phyloP scores from a whole-genome alignment of 35 echinoderm and acorn worm species.

The Amphiura filiformis region DNA sequence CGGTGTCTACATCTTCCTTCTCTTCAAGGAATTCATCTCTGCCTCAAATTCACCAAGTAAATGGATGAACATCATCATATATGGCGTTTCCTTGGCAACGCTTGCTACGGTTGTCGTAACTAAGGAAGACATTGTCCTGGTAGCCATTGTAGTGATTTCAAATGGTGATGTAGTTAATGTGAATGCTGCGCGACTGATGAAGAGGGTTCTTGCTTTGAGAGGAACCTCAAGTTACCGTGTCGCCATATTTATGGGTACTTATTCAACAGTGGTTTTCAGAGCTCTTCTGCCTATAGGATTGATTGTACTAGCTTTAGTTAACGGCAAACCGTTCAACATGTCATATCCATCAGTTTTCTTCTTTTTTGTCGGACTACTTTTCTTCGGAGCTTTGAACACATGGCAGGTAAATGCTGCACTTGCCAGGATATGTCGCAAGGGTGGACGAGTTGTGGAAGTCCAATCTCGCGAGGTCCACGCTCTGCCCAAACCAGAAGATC shows the following conservation, averaged over 20 bases:
- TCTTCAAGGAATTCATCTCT: not conserved
- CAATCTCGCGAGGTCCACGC: not conserved
- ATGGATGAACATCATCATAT: constrained; percentile 32
- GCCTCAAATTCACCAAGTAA: constrained; percentile 1
- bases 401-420: constrained; percentile 19
- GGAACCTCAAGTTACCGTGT: not conserved
- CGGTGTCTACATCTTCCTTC: constrained; percentile 17
- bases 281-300: constrained; percentile 20
- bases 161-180: constrained; percentile 12
- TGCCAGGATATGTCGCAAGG: not conserved
- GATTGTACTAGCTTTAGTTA: constrained; percentile 6
- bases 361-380: constrained; percentile 28
- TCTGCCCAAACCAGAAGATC: constrained; percentile 23
- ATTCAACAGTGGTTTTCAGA: constrained; percentile 15
- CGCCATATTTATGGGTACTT: not conserved
- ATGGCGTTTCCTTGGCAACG: constrained; percentile 11
- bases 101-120: constrained; percentile 16
- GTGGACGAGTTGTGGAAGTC: not conserved
- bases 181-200: constrained; percentile 4
- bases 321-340: constrained; percentile 35
- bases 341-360: constrained; percentile 27
- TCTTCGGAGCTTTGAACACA: constrained; percentile 30
- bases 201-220: not conserved
- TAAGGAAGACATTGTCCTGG: not conserved
- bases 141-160: not conserved